phyloP scores from a whole-genome alignment of 92 coral and sea anemone genomes.

The Zoanthus sansibaricus region DNA sequence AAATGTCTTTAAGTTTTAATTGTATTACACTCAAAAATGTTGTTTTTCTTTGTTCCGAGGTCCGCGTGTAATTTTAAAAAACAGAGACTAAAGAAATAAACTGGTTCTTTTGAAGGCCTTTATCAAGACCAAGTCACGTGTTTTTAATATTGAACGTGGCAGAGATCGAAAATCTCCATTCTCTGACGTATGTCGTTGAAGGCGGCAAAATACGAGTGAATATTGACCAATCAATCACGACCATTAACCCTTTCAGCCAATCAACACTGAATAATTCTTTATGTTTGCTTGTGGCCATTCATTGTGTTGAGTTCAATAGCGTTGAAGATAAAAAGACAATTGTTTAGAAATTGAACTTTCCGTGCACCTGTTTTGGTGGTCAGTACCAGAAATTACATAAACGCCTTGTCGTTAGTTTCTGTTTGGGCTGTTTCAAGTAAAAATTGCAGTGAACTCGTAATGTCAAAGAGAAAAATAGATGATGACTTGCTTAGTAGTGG shows the following conservation, averaged over 20 bases:
- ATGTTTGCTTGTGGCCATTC: conserved; percentile 51
- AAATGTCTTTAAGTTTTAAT: not conserved
- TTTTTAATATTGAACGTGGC: conserved; percentile 29
- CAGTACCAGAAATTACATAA: conserved; percentile 42
- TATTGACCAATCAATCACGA: conserved; percentile 15
- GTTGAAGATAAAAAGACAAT: conserved; percentile 42
- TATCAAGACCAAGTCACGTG: conserved; percentile 29
- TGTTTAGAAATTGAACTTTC: conserved; percentile 20
- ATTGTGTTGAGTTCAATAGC: conserved; percentile 42
- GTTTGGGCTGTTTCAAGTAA: not conserved
- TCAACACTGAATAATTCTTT: conserved; percentile 56
- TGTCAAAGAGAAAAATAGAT: conserved; percentile 83
- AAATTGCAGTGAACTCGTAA: conserved; percentile 17
- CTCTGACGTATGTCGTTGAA: conserved; percentile 42
- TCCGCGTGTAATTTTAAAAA: not conserved
- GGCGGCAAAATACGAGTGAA: conserved; percentile 32
- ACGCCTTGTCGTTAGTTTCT: conserved; percentile 11
- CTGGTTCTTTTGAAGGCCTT: not conserved
- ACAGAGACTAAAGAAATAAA: not conserved
- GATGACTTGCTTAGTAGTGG: conserved; percentile 79
- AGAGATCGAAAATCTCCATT: conserved; percentile 40
- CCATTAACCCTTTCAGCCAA: conserved; percentile 50
- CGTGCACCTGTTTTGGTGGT: conserved; percentile 38
- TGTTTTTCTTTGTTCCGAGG: not conserved
- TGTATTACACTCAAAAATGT: not conserved